These are phyloP conservation scores for Phenacoccus solenopsis DNA, from an alignment of 1,140 invertebrate species.

Conservation along the genomic window DNA sequence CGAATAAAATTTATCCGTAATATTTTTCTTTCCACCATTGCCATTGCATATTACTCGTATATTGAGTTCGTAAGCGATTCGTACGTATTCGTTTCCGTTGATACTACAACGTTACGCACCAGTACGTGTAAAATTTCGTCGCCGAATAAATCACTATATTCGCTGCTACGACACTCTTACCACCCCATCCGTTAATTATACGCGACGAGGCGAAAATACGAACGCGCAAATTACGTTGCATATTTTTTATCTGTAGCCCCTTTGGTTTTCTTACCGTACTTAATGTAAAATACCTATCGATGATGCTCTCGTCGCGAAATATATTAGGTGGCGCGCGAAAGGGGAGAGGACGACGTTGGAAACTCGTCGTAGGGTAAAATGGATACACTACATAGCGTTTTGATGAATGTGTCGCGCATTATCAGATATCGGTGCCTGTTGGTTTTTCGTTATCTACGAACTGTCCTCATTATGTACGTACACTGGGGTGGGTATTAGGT, in stretches of 20 bases:
- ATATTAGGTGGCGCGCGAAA: not conserved
- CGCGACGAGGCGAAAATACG: too few relatives aligned
- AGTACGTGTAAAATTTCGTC: too few relatives aligned
- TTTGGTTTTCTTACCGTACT: not conserved
- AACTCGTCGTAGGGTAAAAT: constrained; percentile 11
- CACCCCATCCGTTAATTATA: too few relatives aligned
- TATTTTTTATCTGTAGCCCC: not conserved
- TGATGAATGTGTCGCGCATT: constrained; percentile 11
- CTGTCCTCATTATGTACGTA: constrained; percentile 10
- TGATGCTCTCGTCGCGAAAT: not conserved
- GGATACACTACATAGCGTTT: not conserved
- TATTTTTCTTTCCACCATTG: too few relatives aligned
- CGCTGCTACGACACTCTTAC: too few relatives aligned
- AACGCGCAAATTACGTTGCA: not conserved
- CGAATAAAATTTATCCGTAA: not conserved
- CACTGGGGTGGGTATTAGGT: not conserved
- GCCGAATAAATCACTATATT: too few relatives aligned
- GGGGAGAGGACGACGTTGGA: not conserved
- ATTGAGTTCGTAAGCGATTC: too few relatives aligned
- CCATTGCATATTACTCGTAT: too few relatives aligned
- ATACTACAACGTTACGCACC: too few relatives aligned
- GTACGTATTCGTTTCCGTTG: not conserved
- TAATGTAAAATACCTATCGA: not conserved
- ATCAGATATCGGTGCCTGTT: constrained; percentile 13
- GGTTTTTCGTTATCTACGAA: constrained; percentile 9